Evolutionary conservation across 2,888 invertebrate species (phyloP).

Genomic region (Psococerastis gibbosa): DNA sequence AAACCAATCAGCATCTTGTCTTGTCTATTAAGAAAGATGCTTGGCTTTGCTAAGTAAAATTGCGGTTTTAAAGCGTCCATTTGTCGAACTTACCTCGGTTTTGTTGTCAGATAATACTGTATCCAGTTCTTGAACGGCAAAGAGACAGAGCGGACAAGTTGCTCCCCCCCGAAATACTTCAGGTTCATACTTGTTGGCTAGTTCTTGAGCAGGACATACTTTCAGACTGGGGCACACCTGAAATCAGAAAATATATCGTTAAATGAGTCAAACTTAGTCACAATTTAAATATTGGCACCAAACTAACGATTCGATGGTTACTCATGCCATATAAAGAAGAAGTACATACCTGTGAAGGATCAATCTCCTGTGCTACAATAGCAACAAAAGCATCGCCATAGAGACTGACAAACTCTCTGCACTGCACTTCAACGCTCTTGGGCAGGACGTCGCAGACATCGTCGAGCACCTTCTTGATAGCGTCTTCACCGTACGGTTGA

Average conservation of each 20-base stretch:
- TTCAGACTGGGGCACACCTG: slow-evolving; percentile 52
- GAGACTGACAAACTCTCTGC: slow-evolving; percentile 51
- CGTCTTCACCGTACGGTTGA: slow-evolving; percentile 24
- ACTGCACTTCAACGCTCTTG: slow-evolving; percentile 37
- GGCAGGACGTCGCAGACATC: slow-evolving; percentile 52
- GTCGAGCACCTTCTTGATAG: slow-evolving; percentile 45
- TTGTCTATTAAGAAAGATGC: too few species aligned
- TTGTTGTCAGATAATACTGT: slow-evolving; percentile 49
- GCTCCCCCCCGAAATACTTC: slow-evolving; percentile 35
- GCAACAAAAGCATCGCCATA: slow-evolving; percentile 68
- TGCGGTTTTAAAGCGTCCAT: slow-evolving; percentile 2
- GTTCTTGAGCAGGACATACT: slow-evolving; percentile 37
- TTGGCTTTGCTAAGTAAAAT: slow-evolving; percentile 6
- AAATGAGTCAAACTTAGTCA: slow-evolving; percentile 2
- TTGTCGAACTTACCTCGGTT: slow-evolving; percentile 49
- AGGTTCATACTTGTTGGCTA: slow-evolving; percentile 23
- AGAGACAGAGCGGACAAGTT: slow-evolving; percentile 66
- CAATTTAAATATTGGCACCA: too few species aligned
- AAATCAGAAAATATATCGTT: slow-evolving; percentile 18
- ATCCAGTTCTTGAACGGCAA: slow-evolving; percentile 61
- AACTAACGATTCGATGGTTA: too few species aligned
- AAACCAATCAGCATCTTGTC: too few species aligned
- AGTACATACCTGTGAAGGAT: slow-evolving; percentile 42
- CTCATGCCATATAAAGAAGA: too few species aligned
- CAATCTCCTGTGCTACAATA: slow-evolving; percentile 56